These are phyloP conservation scores for Chrysoperla carnea DNA, from an alignment of 1,140 invertebrate species.

Conservation along the genomic window DNA sequence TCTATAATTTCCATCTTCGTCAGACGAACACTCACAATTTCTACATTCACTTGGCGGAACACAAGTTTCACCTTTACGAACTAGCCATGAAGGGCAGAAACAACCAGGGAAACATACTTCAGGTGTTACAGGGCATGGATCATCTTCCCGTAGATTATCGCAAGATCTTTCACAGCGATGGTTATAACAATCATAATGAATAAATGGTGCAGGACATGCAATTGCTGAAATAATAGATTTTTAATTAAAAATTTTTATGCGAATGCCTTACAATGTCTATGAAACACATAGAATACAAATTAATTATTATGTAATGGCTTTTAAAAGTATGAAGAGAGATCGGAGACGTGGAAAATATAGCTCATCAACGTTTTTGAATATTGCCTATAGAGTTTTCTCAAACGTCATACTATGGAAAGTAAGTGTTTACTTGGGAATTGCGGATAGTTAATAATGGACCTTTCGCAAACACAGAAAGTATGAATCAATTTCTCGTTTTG, in stretches of 20 bases:
- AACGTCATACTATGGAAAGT: no score
- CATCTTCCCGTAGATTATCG: slow-evolving; percentile 32
- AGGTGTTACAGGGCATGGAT: slow-evolving; percentile 38
- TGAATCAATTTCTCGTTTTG: no score
- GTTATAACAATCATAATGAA: slow-evolving; percentile 64
- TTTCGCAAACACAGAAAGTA: no score
- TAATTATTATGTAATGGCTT: no score
- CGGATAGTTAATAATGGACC: no score
- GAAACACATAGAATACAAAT: neutral
- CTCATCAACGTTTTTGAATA: no score
- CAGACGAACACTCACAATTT: slow-evolving; percentile 59
- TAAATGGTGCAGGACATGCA: slow-evolving; percentile 46
- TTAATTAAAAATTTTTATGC: neutral
- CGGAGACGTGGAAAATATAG: no score
- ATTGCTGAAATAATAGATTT: slow-evolving; percentile 27
- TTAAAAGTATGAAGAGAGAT: neutral
- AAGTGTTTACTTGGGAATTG: no score
- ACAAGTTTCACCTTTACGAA: slow-evolving; percentile 48
- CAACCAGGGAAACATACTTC: slow-evolving; percentile 62
- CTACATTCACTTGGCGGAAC: slow-evolving; percentile 49
- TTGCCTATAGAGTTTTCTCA: no score
- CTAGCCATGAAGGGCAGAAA: slow-evolving; percentile 62
- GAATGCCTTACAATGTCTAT: neutral
- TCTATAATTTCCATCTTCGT: slow-evolving; percentile 49
- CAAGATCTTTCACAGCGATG: slow-evolving; percentile 54